Percentiles rank a stretch among this genome's conserved stretches.
These are phyloP conservation scores for Dicerorhinus sumatrensis DNA, from an alignment of 2,113 vertebrate species.

Conservation along the genomic window DNA sequence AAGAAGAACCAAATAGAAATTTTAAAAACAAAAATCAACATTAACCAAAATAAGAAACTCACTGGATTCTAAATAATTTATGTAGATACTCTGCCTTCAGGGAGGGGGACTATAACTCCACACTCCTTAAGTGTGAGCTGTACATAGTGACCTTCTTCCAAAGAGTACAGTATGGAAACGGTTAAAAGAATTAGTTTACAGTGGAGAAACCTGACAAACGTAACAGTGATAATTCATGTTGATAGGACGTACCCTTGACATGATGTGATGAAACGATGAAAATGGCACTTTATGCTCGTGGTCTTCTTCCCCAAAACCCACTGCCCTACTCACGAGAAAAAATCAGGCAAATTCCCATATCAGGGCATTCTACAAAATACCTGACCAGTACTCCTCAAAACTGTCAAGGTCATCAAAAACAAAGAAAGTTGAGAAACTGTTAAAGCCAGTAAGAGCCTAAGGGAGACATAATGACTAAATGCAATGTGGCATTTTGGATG, in stretches of 20 bases:
- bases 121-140: not conserved
- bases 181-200: not conserved
- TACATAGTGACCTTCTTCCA: not conserved
- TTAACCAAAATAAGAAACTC: not conserved
- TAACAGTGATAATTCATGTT: not conserved
- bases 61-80: not conserved
- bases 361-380: not conserved
- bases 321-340: not conserved
- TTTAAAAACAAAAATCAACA: not conserved
- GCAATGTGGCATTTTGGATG: not conserved
- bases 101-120: not conserved
- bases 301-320: not conserved
- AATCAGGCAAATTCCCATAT: not conserved
- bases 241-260: not conserved
- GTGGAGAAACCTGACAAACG: not conserved
- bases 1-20: not conserved
- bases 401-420: not conserved
- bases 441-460: not conserved
- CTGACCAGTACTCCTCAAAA: not conserved
- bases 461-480: not conserved
- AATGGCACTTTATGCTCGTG: not conserved
- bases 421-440: not conserved
- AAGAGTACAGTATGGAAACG: not conserved
- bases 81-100: not conserved
- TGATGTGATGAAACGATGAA: not conserved